A percentile compares a stretch with the other conserved stretches of the same genome.
These are phyloP conservation scores for Rousettus leschenaultii DNA, from an alignment of 2,113 vertebrate genomes.

Conservation along the genomic window DNA sequence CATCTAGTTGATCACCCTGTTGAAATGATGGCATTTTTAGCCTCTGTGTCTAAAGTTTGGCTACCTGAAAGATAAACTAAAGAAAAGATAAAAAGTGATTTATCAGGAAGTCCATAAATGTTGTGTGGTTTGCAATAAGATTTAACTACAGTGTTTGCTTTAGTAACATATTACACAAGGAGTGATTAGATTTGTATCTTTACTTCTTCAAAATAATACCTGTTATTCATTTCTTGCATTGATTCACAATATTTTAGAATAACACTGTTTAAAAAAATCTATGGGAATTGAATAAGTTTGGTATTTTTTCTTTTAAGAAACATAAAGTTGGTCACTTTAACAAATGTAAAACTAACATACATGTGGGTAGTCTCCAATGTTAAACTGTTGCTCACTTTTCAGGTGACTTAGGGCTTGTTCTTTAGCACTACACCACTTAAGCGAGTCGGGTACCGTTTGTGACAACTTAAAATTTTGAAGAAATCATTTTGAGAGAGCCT, in stretches of 20 bases:
- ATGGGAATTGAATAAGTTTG: background rate
- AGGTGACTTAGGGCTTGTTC: background rate
- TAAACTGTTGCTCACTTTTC: background rate
- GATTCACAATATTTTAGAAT: background rate
- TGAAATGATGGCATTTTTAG: background rate
- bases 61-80: background rate
- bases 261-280: background rate
- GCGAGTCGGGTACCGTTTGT: background rate
- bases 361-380: background rate
- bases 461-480: background rate
- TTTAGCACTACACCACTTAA: fast-evolving
- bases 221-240: background rate
- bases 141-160: slow-evolving; percentile 21
- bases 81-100: background rate
- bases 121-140: background rate
- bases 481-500: background rate
- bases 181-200: background rate
- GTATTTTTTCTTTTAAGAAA: background rate
- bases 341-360: background rate
- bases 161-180: background rate
- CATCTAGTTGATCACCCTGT: background rate
- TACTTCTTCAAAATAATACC: background rate
- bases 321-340: background rate
- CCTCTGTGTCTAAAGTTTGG: background rate
- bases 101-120: background rate